phyloP scores from a whole-genome alignment of 2,888 invertebrate genomes.

The Drosophila picticornis region DNA sequence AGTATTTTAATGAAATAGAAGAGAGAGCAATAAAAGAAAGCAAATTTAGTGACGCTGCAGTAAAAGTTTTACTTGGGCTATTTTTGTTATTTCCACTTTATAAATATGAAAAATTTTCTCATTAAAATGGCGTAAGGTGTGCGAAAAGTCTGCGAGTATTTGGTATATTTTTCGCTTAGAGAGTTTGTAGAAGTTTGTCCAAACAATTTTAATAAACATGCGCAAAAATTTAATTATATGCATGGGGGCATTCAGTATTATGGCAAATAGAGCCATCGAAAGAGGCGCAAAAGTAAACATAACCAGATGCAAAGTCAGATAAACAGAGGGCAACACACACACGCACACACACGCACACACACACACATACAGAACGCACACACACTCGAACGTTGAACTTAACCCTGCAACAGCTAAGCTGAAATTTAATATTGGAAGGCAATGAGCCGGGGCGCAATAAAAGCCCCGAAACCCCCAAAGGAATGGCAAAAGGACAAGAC shows the following conservation, averaged over 20 bases:
- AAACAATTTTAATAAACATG: slow-evolving; percentile 79
- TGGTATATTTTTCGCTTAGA: slow-evolving; percentile 23
- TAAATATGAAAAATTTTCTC: slow-evolving; percentile 56
- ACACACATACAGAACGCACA: slow-evolving; percentile 13
- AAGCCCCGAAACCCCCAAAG: slow-evolving; percentile 64
- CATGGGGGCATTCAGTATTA: slow-evolving; percentile 72
- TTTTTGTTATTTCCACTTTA: slow-evolving; percentile 26
- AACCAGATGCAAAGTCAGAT: slow-evolving; percentile 73
- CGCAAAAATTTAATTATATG: slow-evolving; percentile 77
- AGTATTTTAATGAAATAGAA: slow-evolving; percentile 64
- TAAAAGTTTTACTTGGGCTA: slow-evolving; percentile 65
- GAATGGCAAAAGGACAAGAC: slow-evolving; percentile 15
- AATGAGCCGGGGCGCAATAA: slow-evolving; percentile 76
- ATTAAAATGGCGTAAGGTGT: slow-evolving; percentile 40
- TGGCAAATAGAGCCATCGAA: slow-evolving; percentile 72
- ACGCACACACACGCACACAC: slow-evolving; percentile 20
- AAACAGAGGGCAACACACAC: slow-evolving; percentile 45
- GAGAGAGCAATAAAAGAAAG: slow-evolving; percentile 4
- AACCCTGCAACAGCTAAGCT: slow-evolving; percentile 67
- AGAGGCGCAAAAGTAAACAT: slow-evolving; percentile 70
- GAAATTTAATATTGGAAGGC: slow-evolving; percentile 80
- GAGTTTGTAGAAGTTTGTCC: slow-evolving; percentile 47
- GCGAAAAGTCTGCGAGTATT: slow-evolving; percentile 37
- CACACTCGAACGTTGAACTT: slow-evolving; percentile 48
- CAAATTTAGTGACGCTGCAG: slow-evolving; percentile 65